Evolutionary conservation across 2,888 invertebrate genomes (phyloP).

Genomic region (Leptinotarsa rubiginosa): DNA sequence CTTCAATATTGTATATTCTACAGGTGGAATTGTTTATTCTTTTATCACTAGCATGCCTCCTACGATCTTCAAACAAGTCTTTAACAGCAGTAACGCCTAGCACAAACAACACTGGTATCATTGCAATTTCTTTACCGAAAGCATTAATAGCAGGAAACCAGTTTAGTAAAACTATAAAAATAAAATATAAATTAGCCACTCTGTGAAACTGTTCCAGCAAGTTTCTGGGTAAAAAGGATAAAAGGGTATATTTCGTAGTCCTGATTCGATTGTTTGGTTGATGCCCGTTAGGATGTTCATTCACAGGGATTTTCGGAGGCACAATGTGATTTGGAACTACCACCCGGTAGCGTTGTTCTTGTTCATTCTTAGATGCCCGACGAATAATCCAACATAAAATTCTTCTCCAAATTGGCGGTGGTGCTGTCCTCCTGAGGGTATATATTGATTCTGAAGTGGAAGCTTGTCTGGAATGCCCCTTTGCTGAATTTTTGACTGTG

Average conservation of each 20-base stretch:
- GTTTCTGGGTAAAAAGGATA: conserved; percentile 96
- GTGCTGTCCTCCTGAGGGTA: conserved; percentile 81
- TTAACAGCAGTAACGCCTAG: conserved; percentile 94
- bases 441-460: conserved; percentile 87
- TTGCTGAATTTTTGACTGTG: conserved; percentile 66
- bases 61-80: conserved; percentile 93
- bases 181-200: conserved; percentile 97
- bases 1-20: conserved; percentile 89
- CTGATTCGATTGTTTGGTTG: conserved; percentile 87
- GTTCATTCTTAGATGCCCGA: conserved; percentile 72
- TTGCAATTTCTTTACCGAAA: conserved; percentile 95
- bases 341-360: conserved; percentile 67
- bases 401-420: conserved; percentile 79
- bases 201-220: conserved; percentile 97
- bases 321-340: conserved; percentile 89
- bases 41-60: conserved; percentile 90
- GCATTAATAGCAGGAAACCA: conserved; percentile 96
- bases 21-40: conserved; percentile 94
- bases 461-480: conserved; percentile 75
- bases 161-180: conserved; percentile 94
- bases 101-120: conserved; percentile 95
- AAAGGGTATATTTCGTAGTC: conserved; percentile 93
- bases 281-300: conserved; percentile 86
- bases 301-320: conserved; percentile 82
- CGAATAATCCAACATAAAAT: conserved; percentile 74